Evolutionary conservation across 2,888 invertebrate species (phyloP), one percentile per base, ranked within the genome.

Genomic region (Apamea monoglypha): DNA sequence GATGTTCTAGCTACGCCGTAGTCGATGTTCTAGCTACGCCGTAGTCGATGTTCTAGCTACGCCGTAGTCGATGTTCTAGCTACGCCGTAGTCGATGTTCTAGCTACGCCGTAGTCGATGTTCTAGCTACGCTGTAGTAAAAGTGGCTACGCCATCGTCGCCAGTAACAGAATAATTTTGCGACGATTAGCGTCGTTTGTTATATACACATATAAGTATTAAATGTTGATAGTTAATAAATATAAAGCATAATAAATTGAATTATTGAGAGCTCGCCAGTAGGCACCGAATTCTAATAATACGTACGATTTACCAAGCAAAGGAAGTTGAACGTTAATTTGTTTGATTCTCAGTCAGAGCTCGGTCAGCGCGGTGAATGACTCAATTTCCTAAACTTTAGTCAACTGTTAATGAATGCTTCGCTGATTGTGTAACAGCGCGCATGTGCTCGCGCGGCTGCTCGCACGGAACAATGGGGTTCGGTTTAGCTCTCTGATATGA

Each of bases 391-490:
- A 40, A 66, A 68, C 44, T 76, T 66, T 76, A 44, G 18, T 71
- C 70, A 47, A 66, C 18, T 69, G 76, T 76, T 80, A 44, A 80
- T 79, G 59, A 53, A 67, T 50, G 68, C 64, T 40, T 36, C 64
- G 59, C 76, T 83, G 72, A 78, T 66, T 75, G 69, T 78, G 73
- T 68, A 56, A 47, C 21, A 21, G 64, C 32, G 74, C 73, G 50
- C 59, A n/a, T 16, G 21, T 10, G 76, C 50, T 36, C 66, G 36
- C 36, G 3, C 14, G 64, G 32, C 72, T 29, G 36, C 63, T 6
- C 36, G 36, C 36, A 36, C 6, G 6, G 0, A 36, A 36, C 36
- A 36, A 36, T 6, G 36, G 36, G 6, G 6, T 36, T 36, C 6
- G 36, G 36, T 36, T 36, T 36, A 36, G 36, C 36, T 36, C 36